Conservation (phyloP, 2,797 vertebrate genomes). For the Hypotaenidia philippensis region DNA sequence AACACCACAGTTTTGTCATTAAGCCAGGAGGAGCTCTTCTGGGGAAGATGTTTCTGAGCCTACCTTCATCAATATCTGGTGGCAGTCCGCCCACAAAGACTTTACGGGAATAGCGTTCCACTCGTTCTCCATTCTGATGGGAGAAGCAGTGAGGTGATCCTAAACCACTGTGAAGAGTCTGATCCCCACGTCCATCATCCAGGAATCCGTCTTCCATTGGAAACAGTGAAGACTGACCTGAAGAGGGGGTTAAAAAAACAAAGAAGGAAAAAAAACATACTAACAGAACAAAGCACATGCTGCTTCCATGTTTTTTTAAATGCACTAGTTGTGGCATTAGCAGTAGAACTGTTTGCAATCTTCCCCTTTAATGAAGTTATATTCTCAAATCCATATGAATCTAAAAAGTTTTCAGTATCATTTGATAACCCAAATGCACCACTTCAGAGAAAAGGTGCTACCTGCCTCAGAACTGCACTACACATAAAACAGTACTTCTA, state of each 20-base stretch:
- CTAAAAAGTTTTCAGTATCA: neutral
- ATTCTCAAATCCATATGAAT: neutral
- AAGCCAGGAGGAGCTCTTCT: neutral
- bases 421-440: slow-evolving; percentile 6
- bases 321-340: neutral
- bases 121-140: slow-evolving; percentile 96
- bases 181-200: slow-evolving; percentile 95
- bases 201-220: slow-evolving; percentile 98
- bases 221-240: slow-evolving; percentile 97
- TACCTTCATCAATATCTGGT: slow-evolving; percentile 99
- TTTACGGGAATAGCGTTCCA: slow-evolving; percentile 97
- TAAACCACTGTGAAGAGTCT: slow-evolving; percentile 90
- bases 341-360: neutral
- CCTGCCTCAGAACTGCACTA: neutral
- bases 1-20: neutral
- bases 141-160: slow-evolving; percentile 97
- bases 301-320: neutral
- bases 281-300: slow-evolving; percentile 66
- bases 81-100: slow-evolving; percentile 97
- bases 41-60: neutral
- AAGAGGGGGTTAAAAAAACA: slow-evolving; percentile 10
- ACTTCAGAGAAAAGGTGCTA: neutral
- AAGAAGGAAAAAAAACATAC: slow-evolving; percentile 43
- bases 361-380: neutral
- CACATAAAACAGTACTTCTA: neutral